phyloP scores from a whole-genome alignment of 2,797 vertebrate species.

The Clarias platycephalus region DNA sequence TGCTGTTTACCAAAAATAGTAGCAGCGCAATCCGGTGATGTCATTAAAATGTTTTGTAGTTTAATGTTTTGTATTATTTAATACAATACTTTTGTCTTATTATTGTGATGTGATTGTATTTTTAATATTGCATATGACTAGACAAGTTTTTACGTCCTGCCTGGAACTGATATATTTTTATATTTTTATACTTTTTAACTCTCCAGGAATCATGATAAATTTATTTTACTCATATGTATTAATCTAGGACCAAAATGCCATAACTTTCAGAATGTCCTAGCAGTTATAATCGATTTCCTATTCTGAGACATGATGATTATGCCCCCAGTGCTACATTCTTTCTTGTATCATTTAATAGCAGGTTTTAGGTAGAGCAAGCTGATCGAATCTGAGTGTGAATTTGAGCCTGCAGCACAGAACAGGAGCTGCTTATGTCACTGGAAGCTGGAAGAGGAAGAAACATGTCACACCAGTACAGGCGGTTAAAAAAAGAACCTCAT shows the following conservation, averaged over 20 bases:
- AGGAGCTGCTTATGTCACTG: conserved; percentile 14
- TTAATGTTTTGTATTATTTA: background rate
- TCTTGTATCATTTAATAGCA: background rate
- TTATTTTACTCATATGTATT: background rate
- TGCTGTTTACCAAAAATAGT: background rate
- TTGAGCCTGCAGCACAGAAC: conserved; percentile 5
- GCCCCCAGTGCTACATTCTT: background rate
- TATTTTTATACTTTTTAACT: background rate
- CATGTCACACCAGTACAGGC: conserved; percentile 24
- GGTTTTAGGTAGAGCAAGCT: background rate
- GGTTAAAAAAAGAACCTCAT: conserved; percentile 21
- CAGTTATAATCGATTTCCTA: background rate
- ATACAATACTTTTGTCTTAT: background rate
- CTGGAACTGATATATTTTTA: background rate
- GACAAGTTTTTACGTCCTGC: background rate
- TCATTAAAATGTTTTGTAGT: background rate
- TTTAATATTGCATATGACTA: background rate
- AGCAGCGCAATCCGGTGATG: background rate
- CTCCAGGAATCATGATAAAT: background rate
- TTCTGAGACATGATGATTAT: background rate
- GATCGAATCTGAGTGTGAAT: conserved; percentile 3
- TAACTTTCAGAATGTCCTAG: background rate
- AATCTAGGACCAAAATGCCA: background rate
- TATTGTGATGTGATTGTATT: background rate
- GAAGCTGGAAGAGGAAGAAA: conserved; percentile 20